Percentiles rank a stretch among this genome's conserved stretches.
These are phyloP conservation scores for Rambutsinella grinnellia DNA, from an alignment of 2,888 invertebrate genomes.

Conservation along the genomic window DNA sequence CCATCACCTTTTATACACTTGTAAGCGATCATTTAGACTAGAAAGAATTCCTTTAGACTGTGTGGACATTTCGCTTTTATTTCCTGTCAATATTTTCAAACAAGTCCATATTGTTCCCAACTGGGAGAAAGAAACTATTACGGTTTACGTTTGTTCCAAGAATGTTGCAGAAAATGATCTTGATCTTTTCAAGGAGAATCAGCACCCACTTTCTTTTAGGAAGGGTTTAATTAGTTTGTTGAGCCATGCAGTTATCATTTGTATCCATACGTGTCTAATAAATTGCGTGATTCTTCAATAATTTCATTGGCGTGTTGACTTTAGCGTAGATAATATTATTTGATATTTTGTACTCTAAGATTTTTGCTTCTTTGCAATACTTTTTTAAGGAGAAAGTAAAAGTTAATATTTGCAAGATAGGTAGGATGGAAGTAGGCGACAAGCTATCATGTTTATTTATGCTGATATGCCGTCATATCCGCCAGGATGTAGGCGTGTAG, in stretches of 20 bases:
- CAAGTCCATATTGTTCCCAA: conserved; percentile 58
- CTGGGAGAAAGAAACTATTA: too few relatives aligned
- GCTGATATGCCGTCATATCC: too few relatives aligned
- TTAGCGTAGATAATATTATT: too few relatives aligned
- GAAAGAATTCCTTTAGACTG: conserved; percentile 36
- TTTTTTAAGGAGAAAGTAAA: too few relatives aligned
- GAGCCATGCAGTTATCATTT: background rate
- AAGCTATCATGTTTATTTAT: too few relatives aligned
- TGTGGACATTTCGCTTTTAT: conserved; percentile 34
- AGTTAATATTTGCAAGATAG: too few relatives aligned
- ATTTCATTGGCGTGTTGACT: too few relatives aligned
- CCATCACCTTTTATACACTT: conserved; percentile 28
- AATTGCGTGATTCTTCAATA: too few relatives aligned
- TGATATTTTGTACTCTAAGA: too few relatives aligned
- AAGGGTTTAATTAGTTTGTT: background rate
- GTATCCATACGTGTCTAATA: background rate
- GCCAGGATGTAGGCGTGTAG: too few relatives aligned
- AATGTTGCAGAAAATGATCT: conserved; percentile 49
- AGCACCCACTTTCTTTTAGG: conserved; percentile 11
- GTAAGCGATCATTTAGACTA: conserved; percentile 19
- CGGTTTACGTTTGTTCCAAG: conserved; percentile 55
- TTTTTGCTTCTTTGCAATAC: too few relatives aligned
- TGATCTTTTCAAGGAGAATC: conserved; percentile 22
- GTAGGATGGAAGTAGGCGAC: too few relatives aligned
- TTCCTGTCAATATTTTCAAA: conserved; percentile 46